These are phyloP conservation scores for Drosophila merina DNA, from an alignment of 2,888 invertebrate species.

Conservation along the genomic window DNA sequence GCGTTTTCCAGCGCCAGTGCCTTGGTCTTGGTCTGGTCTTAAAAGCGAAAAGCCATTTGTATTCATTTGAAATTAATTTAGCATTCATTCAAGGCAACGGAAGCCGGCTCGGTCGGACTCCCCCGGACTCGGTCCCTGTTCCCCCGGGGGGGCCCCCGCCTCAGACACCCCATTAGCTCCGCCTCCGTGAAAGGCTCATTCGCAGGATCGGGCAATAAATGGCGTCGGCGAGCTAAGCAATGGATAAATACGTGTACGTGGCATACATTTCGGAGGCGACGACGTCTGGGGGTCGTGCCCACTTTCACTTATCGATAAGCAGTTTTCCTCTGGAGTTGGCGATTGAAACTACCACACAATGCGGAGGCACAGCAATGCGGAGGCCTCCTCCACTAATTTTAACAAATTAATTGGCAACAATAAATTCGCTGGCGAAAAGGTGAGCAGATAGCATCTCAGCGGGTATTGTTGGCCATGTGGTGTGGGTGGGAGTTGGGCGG, in stretches of 20 bases:
- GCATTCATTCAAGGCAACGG: constrained; percentile 76
- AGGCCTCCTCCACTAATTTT: constrained; percentile 77
- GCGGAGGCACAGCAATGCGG: constrained; percentile 40
- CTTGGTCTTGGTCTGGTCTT: constrained; percentile 59
- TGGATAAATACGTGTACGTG: constrained; percentile 79
- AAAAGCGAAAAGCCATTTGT: constrained; percentile 80
- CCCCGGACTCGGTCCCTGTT: background rate
- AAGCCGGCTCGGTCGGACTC: constrained; percentile 39
- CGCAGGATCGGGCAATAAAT: constrained; percentile 60
- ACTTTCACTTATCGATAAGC: constrained; percentile 73
- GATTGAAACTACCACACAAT: constrained; percentile 73
- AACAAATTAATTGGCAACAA: constrained; percentile 83
- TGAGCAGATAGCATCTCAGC: constrained; percentile 68
- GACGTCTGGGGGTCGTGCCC: constrained; percentile 42
- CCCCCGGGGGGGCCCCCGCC: background rate
- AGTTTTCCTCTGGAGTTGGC: constrained; percentile 52
- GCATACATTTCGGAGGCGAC: constrained; percentile 70
- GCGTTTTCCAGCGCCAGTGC: constrained; percentile 16
- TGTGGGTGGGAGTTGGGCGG: constrained; percentile 32
- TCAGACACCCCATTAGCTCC: constrained; percentile 21
- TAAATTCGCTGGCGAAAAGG: constrained; percentile 79
- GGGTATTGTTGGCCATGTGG: constrained; percentile 1
- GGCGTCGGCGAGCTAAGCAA: constrained; percentile 72
- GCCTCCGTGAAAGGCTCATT: constrained; percentile 16
- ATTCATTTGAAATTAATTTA: constrained; percentile 79